Evolutionary conservation across 2,113 vertebrate genomes (phyloP).

Genomic region (Riparia riparia): DNA sequence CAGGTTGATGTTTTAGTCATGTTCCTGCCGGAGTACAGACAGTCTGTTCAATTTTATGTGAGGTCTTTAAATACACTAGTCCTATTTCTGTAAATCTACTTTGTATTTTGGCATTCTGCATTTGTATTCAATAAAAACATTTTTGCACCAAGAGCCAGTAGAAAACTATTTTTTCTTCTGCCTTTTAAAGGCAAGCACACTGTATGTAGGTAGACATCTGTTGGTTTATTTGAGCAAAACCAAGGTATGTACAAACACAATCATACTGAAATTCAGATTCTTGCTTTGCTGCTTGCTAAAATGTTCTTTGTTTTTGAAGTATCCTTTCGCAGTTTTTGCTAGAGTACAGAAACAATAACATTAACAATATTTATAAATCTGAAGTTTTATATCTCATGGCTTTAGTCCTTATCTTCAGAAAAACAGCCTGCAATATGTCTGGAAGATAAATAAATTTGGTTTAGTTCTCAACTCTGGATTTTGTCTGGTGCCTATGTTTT

Average conservation of each 20-base stretch:
- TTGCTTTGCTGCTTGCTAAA: not conserved
- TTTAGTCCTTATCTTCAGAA: not conserved
- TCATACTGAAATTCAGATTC: not conserved
- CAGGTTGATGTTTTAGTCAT: not conserved
- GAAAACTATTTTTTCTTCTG: not conserved
- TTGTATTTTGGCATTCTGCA: not conserved
- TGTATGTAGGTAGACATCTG: not conserved
- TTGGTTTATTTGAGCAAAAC: not conserved
- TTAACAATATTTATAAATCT: not conserved
- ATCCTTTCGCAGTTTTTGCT: not conserved
- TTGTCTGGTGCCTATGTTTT: not conserved
- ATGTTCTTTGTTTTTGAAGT: not conserved
- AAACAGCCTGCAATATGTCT: not conserved
- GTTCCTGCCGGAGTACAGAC: not conserved
- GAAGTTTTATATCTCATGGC: not conserved
- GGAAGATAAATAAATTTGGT: not conserved
- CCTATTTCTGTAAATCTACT: not conserved
- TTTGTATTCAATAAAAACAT: constrained; percentile 26
- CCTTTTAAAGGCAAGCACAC: not conserved
- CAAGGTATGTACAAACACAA: not conserved
- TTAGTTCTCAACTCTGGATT: not conserved
- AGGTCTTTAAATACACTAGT: not conserved
- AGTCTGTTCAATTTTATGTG: not conserved
- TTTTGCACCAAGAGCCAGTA: not conserved
- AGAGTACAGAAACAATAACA: not conserved